Base-by-base conservation (phyloP, 2,113 vertebrate species). In the Muntiacus muntjak region DNA sequence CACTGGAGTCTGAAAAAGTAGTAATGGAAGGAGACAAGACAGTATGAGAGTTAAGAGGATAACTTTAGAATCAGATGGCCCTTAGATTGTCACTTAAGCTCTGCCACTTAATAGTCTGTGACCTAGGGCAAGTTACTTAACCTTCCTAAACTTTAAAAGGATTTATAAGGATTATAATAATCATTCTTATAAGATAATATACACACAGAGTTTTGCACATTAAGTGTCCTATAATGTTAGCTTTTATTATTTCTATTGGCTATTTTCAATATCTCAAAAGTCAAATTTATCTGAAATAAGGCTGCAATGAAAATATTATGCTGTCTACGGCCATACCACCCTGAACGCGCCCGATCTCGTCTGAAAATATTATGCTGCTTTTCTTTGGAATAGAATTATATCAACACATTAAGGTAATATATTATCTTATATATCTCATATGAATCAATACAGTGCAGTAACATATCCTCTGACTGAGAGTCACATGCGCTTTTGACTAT, bases 241-340 rank as follows among this genome's bases (percentile, higher is more conserved):
- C 47, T 95, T 90, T 89, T 92, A 82, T 71, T 91, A 94, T 81
- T 74, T 86, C 43, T 71, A 62, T 17, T 85, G 13, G 14, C 25
- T 97, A 87, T 87, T 89, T 93, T 89, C 58, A 90, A 50, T 87
- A 87, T 90, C 94, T 93, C 13, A 92, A 95, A 90, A 90, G 86
- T 87, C 36, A 81, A 2, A 96, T 92, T 94, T 79, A 94, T 36
- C 25, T 54, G 96, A 16, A 89, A 86, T 26, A 90, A 91, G 50
- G 86, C 11, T 60, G 2, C 14, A 94, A 7, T 40, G 17, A 89
- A 85, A 85, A 85, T 45, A 94, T 55, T 74, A 47, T 55, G 30
- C 71, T 82, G 43, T 40, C 40, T 40, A 40, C 40, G 40, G 40
- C 40, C 40, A 40, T 40, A 40, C 40, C 40, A 40, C 40, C 40